These are phyloP conservation scores for Microcaecilia unicolor DNA, from an alignment of 2,797 vertebrate species.

Conservation along the genomic window DNA sequence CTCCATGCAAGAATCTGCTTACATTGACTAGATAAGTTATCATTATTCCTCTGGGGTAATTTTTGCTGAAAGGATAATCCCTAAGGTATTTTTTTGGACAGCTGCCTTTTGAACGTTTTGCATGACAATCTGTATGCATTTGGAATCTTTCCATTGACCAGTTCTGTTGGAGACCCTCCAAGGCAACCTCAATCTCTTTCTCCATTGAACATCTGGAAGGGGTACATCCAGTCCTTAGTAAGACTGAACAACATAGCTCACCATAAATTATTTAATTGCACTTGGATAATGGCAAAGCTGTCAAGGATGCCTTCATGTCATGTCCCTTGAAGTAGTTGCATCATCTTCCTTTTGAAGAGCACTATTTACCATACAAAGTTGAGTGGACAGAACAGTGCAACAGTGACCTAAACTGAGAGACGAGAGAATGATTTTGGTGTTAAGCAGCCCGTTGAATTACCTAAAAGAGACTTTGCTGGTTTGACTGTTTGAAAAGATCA, in stretches of 20 bases:
- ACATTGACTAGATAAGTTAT: conserved; percentile 1
- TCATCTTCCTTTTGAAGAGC: too few species aligned
- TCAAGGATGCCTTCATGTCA: too few species aligned
- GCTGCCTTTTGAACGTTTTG: conserved; percentile 3
- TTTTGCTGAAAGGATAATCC: conserved; percentile 11
- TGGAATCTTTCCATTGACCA: conserved; percentile 18
- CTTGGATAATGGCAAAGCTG: neutral
- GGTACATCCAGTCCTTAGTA: neutral
- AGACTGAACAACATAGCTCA: neutral
- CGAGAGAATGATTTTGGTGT: too few species aligned
- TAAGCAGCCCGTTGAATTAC: too few species aligned
- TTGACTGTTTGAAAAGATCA: too few species aligned
- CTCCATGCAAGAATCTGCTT: conserved; percentile 4
- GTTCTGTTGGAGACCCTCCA: too few species aligned
- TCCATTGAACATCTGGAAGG: conserved; percentile 3
- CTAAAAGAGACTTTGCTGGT: too few species aligned
- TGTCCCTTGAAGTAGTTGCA: too few species aligned
- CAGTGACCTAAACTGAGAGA: too few species aligned
- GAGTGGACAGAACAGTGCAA: too few species aligned
- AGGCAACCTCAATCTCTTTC: conserved; percentile 13
- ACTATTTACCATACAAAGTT: too few species aligned
- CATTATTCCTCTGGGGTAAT: conserved; percentile 5
- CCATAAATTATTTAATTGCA: conserved; percentile 2
- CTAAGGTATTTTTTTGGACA: conserved; percentile 6
- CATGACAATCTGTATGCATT: conserved; percentile 5